Base-by-base conservation (phyloP, 2,797 vertebrate species). In the Crenuchus spilurus region DNA sequence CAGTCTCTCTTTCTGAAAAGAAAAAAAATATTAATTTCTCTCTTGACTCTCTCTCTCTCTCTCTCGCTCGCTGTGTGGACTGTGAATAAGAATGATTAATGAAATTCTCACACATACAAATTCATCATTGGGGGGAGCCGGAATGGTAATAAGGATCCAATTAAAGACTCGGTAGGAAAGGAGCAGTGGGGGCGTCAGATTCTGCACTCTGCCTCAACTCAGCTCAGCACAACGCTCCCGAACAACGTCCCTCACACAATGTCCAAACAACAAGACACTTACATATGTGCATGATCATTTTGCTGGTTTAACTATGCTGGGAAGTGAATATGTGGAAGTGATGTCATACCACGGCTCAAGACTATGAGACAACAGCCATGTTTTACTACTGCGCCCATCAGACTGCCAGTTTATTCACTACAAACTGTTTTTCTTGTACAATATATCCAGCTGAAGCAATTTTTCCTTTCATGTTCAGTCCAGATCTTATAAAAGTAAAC, bases 81-180 rank as follows among this genome's bases (percentile, higher is more conserved):
- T 89, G 91, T 90, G 92, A 93, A 92, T 90, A 92, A 91, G 91
- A 92, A 92, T 93, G 93, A 94, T 94, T 94, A 93, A 94, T 94
- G 92, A 88, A 92, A 92, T 92, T 90, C 88, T 88, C 88, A 87
- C 87, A 89, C 87, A 89, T 90, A 89, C 89, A 92, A 91, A 94
- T 93, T 90, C 91, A 92, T 94, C 93, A 94, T 91, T 86, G 84
- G 76, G 18, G 84, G 83, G 83, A 75, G 85, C 85, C 68, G 76
- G 89, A 85, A 87, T 90, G 82, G 90, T 93, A 94, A 94, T 93
- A 93, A 93, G 93, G 91, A 93, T 92, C 92, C 91, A 93, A 93
- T 94, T 93, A 94, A 90, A 92, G 87, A 83, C 92, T 84, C 92
- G 89, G 91, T 92, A 54, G 77, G 79, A 70, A 75, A 68, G 67